These are phyloP conservation scores for Xanthia icteritia DNA, from an alignment of 2,888 invertebrate species.

Conservation along the genomic window DNA sequence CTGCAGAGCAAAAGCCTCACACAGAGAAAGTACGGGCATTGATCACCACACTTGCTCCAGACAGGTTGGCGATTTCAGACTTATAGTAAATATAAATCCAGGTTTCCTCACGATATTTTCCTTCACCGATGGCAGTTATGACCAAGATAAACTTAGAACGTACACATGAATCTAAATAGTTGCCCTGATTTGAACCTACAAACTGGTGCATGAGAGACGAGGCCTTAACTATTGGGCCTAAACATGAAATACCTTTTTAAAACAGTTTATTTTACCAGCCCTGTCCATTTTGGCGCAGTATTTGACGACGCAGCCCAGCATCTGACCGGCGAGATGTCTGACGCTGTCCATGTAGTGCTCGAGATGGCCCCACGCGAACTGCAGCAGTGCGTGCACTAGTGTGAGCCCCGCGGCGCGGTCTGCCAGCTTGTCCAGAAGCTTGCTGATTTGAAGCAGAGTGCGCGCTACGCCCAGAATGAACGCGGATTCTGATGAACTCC, in stretches of 20 bases:
- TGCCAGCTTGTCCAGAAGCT: slow-evolving; percentile 61
- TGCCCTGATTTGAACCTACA: not conserved
- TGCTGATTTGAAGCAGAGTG: slow-evolving; percentile 78
- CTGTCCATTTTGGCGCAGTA: slow-evolving; percentile 74
- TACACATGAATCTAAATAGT: not conserved
- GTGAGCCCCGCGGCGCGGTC: slow-evolving; percentile 53
- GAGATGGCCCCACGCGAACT: slow-evolving; percentile 90
- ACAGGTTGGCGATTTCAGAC: too few species aligned
- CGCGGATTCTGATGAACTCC: slow-evolving; percentile 80
- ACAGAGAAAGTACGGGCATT: too few species aligned
- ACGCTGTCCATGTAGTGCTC: slow-evolving; percentile 93
- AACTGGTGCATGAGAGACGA: not conserved
- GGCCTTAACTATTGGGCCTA: too few species aligned
- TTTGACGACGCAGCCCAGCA: slow-evolving; percentile 77
- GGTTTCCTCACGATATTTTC: not conserved
- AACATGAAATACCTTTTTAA: not conserved
- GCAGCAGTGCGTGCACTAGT: slow-evolving; percentile 70
- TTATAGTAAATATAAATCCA: not conserved
- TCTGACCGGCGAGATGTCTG: slow-evolving; percentile 89
- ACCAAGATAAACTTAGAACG: not conserved
- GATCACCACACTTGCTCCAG: too few species aligned
- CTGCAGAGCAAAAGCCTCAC: too few species aligned
- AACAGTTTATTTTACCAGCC: slow-evolving; percentile 73
- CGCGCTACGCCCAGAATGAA: slow-evolving; percentile 80
- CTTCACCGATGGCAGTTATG: not conserved